Percentiles rank a stretch among this genome's conserved stretches.
Evolutionary conservation across 2,797 vertebrate genomes (phyloP).

Genomic region (Semaprochilodus insignis): DNA sequence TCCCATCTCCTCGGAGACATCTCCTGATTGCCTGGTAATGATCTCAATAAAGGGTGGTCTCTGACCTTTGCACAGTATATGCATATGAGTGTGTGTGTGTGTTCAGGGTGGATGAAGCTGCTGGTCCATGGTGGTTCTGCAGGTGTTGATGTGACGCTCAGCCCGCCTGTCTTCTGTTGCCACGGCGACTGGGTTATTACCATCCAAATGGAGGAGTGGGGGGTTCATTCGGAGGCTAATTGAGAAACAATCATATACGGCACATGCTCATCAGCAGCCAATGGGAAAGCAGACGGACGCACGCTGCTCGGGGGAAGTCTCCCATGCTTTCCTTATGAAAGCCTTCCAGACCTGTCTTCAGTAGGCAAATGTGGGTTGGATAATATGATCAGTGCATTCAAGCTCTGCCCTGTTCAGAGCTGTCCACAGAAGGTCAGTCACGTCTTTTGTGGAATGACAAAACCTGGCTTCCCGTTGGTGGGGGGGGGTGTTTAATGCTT

Average conservation of each 20-base stretch:
- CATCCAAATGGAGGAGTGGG: conserved; percentile 41
- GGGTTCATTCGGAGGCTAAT: conserved; percentile 45
- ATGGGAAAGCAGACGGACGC: conserved; percentile 27
- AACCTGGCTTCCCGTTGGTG: conserved; percentile 8
- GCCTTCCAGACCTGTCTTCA: not conserved
- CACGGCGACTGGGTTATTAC: conserved; percentile 51
- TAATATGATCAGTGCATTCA: not conserved
- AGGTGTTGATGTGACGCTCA: conserved; percentile 32
- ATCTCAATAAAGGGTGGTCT: too few species aligned
- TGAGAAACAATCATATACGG: conserved; percentile 45
- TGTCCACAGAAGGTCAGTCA: conserved; percentile 4
- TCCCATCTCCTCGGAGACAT: too few species aligned
- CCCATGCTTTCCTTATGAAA: not conserved
- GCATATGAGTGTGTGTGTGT: not conserved
- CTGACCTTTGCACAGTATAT: not conserved
- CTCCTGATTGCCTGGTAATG: too few species aligned
- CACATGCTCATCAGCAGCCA: conserved; percentile 24
- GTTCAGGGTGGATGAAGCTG: not conserved
- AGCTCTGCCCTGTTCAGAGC: not conserved
- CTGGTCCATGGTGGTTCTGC: conserved; percentile 1
- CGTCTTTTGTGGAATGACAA: not conserved
- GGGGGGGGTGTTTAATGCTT: not conserved
- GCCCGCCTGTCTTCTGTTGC: conserved; percentile 43
- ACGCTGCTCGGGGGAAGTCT: conserved; percentile 6
- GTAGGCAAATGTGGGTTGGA: not conserved